Evolutionary conservation across 2,113 vertebrate genomes (phyloP), one percentile per base, ranked within the genome.

Genomic region (Mesitornis unicolor): DNA sequence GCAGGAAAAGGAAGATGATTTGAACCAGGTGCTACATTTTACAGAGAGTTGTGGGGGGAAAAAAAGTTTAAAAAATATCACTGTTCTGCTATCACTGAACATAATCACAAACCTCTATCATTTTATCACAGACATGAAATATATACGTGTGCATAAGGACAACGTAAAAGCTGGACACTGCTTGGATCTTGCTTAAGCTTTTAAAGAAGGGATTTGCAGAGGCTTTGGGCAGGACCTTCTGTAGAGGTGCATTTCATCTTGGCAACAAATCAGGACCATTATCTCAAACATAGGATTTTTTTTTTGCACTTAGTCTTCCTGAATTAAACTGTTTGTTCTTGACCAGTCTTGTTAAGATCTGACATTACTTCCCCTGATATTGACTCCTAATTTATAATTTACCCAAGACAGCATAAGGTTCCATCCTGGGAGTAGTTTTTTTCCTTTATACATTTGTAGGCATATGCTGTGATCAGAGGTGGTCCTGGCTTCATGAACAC

Each of bases 301-400:
- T 16, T 22, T 81, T 35, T 11, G 16, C 12, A 18, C 4, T 22
- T 54, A 60, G 10, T 20, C 16, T 74, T 78, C 47, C 54, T 59
- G 29, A 21, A 87, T 82, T 87, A 84, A 92, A 79, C 69, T 91
- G 28, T 73, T 92, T 75, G 64, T 79, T 13, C 45, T 90, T 78
- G 57, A 82, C 19, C 47, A 65, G 54, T 61, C 77, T 95, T 92
- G 86, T 86, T 89, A 91, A 95, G 88, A 95, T 87, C 65, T 92
- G 87, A 59, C 81, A 47, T 53, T 89, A 74, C 71, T 92, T 93
- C 84, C 69, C 85, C 16, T 89, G 84, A 70, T 83, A 91, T 90
- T 95, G 94, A 85, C 26, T 43, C 56, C 59, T n/a, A 90, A 47
- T 94, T 93, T 87, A 89, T 94, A 59, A 76, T 93, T 93, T 93